Evolutionary conservation across 1,140 invertebrate genomes (phyloP).

Genomic region (Lepidurus couesii): DNA sequence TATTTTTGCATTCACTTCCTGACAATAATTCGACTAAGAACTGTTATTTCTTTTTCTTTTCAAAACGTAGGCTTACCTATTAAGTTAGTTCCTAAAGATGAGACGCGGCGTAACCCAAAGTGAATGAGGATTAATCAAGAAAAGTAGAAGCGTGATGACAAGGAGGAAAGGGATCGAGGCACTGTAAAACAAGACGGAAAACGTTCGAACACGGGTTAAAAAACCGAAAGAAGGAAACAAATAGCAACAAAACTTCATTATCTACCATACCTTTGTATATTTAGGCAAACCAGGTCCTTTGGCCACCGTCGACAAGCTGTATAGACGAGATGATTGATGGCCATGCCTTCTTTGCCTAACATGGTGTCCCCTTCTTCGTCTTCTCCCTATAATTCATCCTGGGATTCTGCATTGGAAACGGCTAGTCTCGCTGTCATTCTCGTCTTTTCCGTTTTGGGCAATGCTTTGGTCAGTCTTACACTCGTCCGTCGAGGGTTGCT

Average conservation of each 20-base stretch:
- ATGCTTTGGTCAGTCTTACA: slow-evolving; percentile 35
- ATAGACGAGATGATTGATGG: neutral
- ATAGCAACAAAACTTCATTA: neutral
- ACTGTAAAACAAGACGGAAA: neutral
- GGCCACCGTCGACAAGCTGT: neutral
- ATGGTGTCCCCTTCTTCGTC: neutral
- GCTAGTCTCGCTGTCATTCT: slow-evolving; percentile 33
- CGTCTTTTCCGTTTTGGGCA: slow-evolving; percentile 33
- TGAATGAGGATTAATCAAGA: too few species aligned
- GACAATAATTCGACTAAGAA: too few species aligned
- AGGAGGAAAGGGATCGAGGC: too few species aligned
- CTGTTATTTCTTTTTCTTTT: too few species aligned
- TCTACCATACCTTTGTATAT: neutral
- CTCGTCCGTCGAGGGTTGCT: slow-evolving; percentile 34
- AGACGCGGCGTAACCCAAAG: too few species aligned
- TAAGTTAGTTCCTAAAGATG: too few species aligned
- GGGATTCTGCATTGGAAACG: slow-evolving; percentile 32
- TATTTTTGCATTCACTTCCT: too few species aligned
- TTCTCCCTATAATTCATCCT: slow-evolving; percentile 23
- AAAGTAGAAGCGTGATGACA: too few species aligned
- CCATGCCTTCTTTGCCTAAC: neutral
- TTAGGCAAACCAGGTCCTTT: neutral
- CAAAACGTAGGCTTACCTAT: too few species aligned
- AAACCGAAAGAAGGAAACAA: neutral
- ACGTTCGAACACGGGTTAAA: neutral